Evolutionary conservation across 2,888 invertebrate genomes (phyloP).

Genomic region (Habrosyne pyritoides): DNA sequence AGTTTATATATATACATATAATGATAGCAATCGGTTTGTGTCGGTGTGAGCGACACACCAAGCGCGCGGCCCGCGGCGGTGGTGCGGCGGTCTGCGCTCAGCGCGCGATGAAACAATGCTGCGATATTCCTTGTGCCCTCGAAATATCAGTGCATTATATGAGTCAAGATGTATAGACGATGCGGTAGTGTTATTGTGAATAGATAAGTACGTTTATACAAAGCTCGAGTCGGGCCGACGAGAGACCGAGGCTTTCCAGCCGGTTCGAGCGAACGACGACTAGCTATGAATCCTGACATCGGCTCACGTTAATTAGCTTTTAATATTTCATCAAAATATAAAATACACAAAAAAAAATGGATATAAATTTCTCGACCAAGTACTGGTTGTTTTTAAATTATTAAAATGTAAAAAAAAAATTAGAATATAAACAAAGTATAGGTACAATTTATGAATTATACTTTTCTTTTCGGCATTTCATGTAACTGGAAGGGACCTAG

Average conservation of each 20-base stretch:
- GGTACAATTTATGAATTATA: slow-evolving; percentile 84
- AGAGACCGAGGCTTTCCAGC: slow-evolving; percentile 65
- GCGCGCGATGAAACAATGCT: slow-evolving; percentile 68
- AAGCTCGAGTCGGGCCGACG: slow-evolving; percentile 73
- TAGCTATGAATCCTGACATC: slow-evolving; percentile 84
- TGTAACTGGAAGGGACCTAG: slow-evolving; percentile 71
- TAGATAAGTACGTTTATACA: slow-evolving; percentile 76
- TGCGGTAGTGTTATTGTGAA: slow-evolving; percentile 78
- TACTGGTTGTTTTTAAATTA: slow-evolving; percentile 84
- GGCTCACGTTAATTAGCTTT: slow-evolving; percentile 84
- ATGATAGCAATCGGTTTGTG: slow-evolving; percentile 27
- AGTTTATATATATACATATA: slow-evolving; percentile 36
- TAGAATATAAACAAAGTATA: slow-evolving; percentile 83
- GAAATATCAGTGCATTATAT: slow-evolving; percentile 80
- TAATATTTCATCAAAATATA: slow-evolving; percentile 84
- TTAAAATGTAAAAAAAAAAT: slow-evolving; percentile 84
- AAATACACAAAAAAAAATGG: slow-evolving; percentile 83
- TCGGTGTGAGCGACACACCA: slow-evolving; percentile 42
- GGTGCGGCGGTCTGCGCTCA: slow-evolving; percentile 37
- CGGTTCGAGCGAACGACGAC: slow-evolving; percentile 82
- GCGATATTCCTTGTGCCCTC: slow-evolving; percentile 81
- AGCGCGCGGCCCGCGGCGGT: slow-evolving; percentile 55
- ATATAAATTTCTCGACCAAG: slow-evolving; percentile 83
- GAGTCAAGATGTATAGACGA: slow-evolving; percentile 77
- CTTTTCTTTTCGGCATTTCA: slow-evolving; percentile 82